Base-by-base conservation (phyloP, 2,797 vertebrate genomes). In the Furcifer pardalis region DNA sequence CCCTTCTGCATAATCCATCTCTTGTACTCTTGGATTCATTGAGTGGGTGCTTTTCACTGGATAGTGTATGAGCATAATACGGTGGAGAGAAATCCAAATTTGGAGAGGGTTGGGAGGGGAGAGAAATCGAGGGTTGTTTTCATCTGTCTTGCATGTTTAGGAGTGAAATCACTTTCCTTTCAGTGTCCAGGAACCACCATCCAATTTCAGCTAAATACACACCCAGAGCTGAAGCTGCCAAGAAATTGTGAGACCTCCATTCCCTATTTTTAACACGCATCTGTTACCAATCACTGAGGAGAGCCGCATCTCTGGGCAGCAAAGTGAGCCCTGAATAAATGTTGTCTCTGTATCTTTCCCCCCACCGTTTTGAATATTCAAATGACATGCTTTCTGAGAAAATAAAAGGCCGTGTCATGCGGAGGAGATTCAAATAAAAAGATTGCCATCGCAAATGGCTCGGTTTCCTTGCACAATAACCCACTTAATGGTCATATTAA, bases 211-310 rank as follows among this genome's bases (percentile, higher is more conserved):
- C 83, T 81, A 85, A 88, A 86, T n/a, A 72, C 84, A 35, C 65
- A 35, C 21, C n/a, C 49, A 56, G 30, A 79, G 23, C 84, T 44
- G 60, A 83, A 80, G 21, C 72, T 85, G 86, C 68, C 86, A 86
- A 77, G 80, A 73, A 79, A 86, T 79, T 79, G 56, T 56, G 74
- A 88, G 76, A 83, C 76, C 69, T 83, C 85, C 83, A 40, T 85
- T 84, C 84, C 21, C 30, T 79, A 65, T 84, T 74, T 89, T 87
- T 90, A 82, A 84, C 73, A 71, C 71, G 75, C 66, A 92, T 35
- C 52, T 79, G 42, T 46, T 68, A 91, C 69, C 77, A 76, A 78
- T 83, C 21, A 86, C 37, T 91, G 87, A 79, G 87, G 86, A 86
- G 77, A 87, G 68, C 84, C 76, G 84, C 62, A 82, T 44, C 77